Base-by-base conservation (phyloP, 2,888 invertebrate species). In the Cephus pulcher region DNA sequence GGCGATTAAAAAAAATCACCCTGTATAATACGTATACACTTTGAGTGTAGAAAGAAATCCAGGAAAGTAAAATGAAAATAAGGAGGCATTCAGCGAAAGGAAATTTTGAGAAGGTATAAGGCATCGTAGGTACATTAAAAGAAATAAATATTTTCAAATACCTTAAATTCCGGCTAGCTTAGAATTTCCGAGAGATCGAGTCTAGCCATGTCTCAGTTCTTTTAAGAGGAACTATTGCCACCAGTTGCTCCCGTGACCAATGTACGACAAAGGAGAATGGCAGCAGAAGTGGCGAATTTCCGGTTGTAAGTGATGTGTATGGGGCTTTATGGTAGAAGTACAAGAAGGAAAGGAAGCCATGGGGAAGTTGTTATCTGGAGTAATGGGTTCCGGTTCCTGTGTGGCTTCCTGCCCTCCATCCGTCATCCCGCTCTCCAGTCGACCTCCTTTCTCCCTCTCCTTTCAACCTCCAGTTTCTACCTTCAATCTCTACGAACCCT, bases 341-440 rank as follows among this genome's bases (percentile, higher is more conserved):
- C 85, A 86, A 88, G 87, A 90, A 90, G 90, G 91, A 81, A 80
- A 80, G 84, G 83, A 81, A 85, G 84, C 82, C 85, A 85, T 82
- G 80, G 83, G 86, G 87, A 87, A 85, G 87, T 87, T 88, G 86
- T 87, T 87, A 86, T 85, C 85, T 84, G 84, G 81, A 87, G 86
- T 88, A 87, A 88, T 87, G 86, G 88, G 83, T 87, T 86, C 87
- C 88, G 87, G 84, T 88, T 88, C 85, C 86, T 84, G 84, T 84
- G 84, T 84, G 82, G 85, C 82, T 86, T 85, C 85, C 86, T 84
- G 82, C 83, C 83, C 83, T 84, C 82, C 84, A 84, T 86, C 84
- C 85, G 84, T 88, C 86, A 86, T 88, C 82, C 79, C 81, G 75
- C 76, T 80, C 79, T 79, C 56, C 75, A 68, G 23, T 73, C 33